Base-by-base conservation (phyloP, 92 coral and sea anemone genomes). In the Palythoa grandiflora region DNA sequence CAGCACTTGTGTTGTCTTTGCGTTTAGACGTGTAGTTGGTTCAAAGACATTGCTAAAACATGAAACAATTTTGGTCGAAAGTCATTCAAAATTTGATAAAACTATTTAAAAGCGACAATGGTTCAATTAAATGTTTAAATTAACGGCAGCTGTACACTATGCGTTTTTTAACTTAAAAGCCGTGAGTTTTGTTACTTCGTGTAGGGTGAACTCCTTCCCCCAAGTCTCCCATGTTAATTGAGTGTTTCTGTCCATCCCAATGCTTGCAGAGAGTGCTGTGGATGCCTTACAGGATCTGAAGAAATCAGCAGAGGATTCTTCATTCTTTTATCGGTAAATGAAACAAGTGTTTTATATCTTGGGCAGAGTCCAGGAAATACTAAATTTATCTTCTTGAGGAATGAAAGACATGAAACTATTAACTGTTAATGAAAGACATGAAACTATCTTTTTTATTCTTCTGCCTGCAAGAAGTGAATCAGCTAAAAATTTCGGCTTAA, bases 231-330 rank as follows among this genome's bases (percentile, higher is more conserved):
- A 55, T 11, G 11, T 11, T 11, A 3, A 11, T 51, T 51, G 1
- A 11, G 9, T 60, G 20, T 60, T 63, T 63, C 20, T 63, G n/a
- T 21, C 21, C 70, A 16, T 44, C 50, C 50, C 68, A 47, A 39
- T 47, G 17, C 7, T 0, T 38, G 17, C 68, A 95, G 98, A 95
- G 80, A 93, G 93, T 5, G 95, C 98, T 12, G 87, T 95, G 65
- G 89, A 85, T 52, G 98, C 94, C 40, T 65, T 95, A 21, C 93
- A 95, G 85, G 96, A 95, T 55, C 76, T 95, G 68, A 95, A 93
- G 90, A 95, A 93, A 72, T 77, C 91, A 8, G 75, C 83, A 59
- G 90, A 86, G 3, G 63, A 87, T 17, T 80, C 87, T 36, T 79
- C 86, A 9, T 50, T 87, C 9, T 4, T 71, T 38, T 95, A 95